Percentiles rank a stretch among this genome's conserved stretches.
Conservation (phyloP, 2,113 vertebrate species). For the Esox niger region DNA sequence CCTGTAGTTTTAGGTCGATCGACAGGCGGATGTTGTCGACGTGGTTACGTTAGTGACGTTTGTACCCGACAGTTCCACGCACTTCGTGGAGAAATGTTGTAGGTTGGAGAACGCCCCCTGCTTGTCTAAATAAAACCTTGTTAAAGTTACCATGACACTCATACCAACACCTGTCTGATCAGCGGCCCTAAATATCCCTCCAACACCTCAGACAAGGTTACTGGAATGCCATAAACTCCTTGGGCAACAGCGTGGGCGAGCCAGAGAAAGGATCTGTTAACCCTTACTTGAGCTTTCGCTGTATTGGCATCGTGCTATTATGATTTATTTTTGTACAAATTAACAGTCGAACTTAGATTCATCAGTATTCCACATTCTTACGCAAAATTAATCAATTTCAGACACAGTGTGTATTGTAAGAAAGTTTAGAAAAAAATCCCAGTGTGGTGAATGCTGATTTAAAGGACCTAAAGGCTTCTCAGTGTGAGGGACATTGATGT, state of each 20-base stretch:
- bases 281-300: too few relatives aligned
- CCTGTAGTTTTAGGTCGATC: not conserved
- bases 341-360: too few relatives aligned
- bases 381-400: too few relatives aligned
- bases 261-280: not conserved
- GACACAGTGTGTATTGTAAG: too few relatives aligned
- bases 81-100: conserved; percentile 21
- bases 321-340: too few relatives aligned
- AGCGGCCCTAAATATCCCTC: conserved; percentile 51
- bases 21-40: not conserved
- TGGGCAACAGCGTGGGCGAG: conserved; percentile 12
- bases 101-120: not conserved
- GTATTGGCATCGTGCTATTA: too few relatives aligned
- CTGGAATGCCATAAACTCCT: conserved; percentile 35
- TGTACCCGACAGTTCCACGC: conserved; percentile 6
- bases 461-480: too few relatives aligned
- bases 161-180: conserved; percentile 35
- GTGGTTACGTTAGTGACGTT: not conserved
- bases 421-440: too few relatives aligned
- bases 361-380: too few relatives aligned
- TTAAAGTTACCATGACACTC: conserved; percentile 29
- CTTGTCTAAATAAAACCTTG: conserved; percentile 21
- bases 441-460: too few relatives aligned
- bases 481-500: too few relatives aligned
- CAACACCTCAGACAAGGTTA: conserved; percentile 38